phyloP scores from a whole-genome alignment of 92 coral and sea anemone species.

The Chrysogorgia sp. region DNA sequence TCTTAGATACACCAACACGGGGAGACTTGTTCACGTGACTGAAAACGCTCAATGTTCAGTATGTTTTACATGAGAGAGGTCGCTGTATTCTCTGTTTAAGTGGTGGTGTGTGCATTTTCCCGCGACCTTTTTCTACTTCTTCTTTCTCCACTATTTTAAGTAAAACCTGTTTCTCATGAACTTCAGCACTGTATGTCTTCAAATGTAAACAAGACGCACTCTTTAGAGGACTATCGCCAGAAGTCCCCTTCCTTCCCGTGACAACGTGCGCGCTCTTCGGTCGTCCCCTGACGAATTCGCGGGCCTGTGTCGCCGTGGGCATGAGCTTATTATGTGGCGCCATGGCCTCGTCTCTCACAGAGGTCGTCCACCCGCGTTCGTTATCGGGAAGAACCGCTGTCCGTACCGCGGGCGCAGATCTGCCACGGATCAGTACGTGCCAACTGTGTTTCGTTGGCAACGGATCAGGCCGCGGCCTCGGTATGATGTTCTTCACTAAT shows the following conservation, averaged over 20 bases:
- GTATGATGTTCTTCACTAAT: constrained; percentile 59
- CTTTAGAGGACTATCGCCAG: constrained; percentile 69
- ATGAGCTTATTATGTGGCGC: constrained; percentile 81
- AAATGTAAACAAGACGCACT: constrained; percentile 82
- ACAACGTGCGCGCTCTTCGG: constrained; percentile 84
- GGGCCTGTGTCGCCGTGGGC: constrained; percentile 79
- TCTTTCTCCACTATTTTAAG: constrained; percentile 64
- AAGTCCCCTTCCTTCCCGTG: constrained; percentile 57
- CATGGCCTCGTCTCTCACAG: constrained; percentile 63
- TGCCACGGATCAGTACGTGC: constrained; percentile 70
- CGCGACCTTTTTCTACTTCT: constrained; percentile 29
- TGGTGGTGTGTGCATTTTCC: background rate
- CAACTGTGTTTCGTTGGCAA: constrained; percentile 69
- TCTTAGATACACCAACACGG: too few relatives aligned
- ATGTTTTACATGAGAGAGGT: constrained; percentile 69
- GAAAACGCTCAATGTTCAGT: constrained; percentile 35
- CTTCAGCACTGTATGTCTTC: constrained; percentile 71
- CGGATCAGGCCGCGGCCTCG: constrained; percentile 66
- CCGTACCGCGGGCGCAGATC: constrained; percentile 81
- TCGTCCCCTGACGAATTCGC: constrained; percentile 67
- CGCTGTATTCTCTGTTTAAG: constrained; percentile 54
- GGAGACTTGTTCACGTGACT: background rate
- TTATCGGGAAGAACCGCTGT: constrained; percentile 76
- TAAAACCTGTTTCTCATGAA: constrained; percentile 55
- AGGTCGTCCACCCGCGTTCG: constrained; percentile 90